phyloP scores from a whole-genome alignment of 2,888 invertebrate genomes.

The Trissoscelio sp. region DNA sequence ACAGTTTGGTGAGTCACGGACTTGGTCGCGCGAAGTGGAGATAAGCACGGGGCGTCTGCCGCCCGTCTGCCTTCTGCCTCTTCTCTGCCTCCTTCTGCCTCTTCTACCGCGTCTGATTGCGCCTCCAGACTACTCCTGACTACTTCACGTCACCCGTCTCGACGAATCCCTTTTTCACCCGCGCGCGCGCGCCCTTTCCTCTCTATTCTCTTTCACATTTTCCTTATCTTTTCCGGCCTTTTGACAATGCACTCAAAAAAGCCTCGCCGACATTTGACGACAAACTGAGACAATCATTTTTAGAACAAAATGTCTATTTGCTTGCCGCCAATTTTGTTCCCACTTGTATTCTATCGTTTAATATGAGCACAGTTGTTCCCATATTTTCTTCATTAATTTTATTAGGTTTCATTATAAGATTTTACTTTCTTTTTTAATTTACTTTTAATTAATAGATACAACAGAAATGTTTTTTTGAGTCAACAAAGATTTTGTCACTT shows the following conservation, averaged over 20 bases:
- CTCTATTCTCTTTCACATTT: slow-evolving; percentile 57
- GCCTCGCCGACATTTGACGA: slow-evolving; percentile 6
- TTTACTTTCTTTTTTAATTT: too few species aligned
- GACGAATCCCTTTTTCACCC: slow-evolving; percentile 56
- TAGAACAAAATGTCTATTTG: slow-evolving; percentile 5
- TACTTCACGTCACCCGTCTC: slow-evolving; percentile 67
- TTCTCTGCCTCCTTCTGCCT: slow-evolving; percentile 82
- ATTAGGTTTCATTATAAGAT: too few species aligned
- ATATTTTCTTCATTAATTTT: too few species aligned
- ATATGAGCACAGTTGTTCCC: too few species aligned
- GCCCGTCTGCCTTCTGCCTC: slow-evolving; percentile 82
- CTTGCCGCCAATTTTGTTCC: background rate
- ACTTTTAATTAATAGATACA: too few species aligned
- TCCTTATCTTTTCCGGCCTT: slow-evolving; percentile 59
- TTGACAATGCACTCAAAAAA: slow-evolving; percentile 66
- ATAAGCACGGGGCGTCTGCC: slow-evolving; percentile 82
- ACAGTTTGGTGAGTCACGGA: slow-evolving; percentile 82
- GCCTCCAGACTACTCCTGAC: slow-evolving; percentile 72
- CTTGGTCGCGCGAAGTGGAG: slow-evolving; percentile 73
- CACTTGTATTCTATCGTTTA: too few species aligned
- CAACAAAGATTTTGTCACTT: too few species aligned
- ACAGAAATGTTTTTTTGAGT: too few species aligned
- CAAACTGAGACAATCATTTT: slow-evolving; percentile 9
- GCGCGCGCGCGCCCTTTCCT: slow-evolving; percentile 58
- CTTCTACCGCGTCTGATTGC: slow-evolving; percentile 78